Conservation (phyloP, 2,888 invertebrate genomes). For the Nephrotoma guestfalica region DNA sequence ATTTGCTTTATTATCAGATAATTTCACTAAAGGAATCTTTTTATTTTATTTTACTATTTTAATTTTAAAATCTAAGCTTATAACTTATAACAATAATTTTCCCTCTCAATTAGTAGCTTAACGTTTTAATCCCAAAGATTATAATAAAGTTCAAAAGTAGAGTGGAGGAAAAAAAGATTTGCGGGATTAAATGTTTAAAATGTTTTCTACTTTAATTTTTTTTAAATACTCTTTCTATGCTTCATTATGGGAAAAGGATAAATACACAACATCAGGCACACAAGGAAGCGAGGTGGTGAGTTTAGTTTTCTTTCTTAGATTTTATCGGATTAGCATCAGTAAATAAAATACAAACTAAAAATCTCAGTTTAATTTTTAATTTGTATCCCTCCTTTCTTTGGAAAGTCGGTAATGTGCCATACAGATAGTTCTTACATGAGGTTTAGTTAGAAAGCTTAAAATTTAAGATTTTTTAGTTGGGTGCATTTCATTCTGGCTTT, state of each 20-base stretch:
- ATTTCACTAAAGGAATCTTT: background rate
- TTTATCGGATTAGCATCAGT: background rate
- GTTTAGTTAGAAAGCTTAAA: too few relatives aligned
- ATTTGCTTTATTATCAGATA: background rate
- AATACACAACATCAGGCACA: background rate
- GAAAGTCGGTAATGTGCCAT: too few relatives aligned
- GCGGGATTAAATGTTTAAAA: background rate
- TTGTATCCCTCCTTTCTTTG: too few relatives aligned
- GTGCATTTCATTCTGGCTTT: too few relatives aligned
- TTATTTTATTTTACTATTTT: background rate
- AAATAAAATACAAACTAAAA: background rate
- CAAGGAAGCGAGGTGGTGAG: background rate
- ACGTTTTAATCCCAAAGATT: background rate
- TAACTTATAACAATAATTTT: background rate
- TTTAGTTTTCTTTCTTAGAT: background rate
- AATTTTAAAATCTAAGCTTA: background rate
- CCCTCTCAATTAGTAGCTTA: background rate
- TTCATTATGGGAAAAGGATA: background rate
- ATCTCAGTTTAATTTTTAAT: background rate
- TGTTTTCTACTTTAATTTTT: background rate
- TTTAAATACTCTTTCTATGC: background rate
- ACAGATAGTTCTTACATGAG: too few relatives aligned
- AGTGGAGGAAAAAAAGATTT: background rate
- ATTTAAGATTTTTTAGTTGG: too few relatives aligned
- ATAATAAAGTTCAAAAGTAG: background rate